phyloP scores from a whole-genome alignment of 1,140 invertebrate species.

The Galleria mellonella region DNA sequence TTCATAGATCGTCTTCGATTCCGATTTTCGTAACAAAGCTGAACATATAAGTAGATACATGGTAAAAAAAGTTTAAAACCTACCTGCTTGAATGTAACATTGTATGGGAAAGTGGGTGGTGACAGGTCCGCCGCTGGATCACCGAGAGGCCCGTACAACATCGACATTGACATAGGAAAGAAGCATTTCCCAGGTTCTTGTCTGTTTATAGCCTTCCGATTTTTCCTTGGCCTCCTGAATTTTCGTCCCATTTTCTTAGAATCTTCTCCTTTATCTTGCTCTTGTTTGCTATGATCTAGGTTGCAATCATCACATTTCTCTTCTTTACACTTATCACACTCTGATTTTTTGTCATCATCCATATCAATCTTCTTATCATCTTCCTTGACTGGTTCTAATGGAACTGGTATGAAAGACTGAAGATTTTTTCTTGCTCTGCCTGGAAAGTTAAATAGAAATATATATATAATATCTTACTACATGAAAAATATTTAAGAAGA shows the following conservation, averaged over 20 bases:
- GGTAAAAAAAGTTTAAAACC: too few species aligned
- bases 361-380: slow-evolving; percentile 45
- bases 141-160: slow-evolving; percentile 86
- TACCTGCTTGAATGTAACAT: slow-evolving; percentile 92
- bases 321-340: slow-evolving; percentile 47
- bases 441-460: slow-evolving; percentile 28
- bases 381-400: slow-evolving; percentile 36
- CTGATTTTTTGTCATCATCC: slow-evolving; percentile 35
- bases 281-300: slow-evolving; percentile 27
- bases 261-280: slow-evolving; percentile 44
- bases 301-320: slow-evolving; percentile 44
- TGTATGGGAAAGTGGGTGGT: slow-evolving; percentile 85
- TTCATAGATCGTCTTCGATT: too few species aligned
- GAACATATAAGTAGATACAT: too few species aligned
- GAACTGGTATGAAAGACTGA: slow-evolving; percentile 53
- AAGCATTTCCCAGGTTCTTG: slow-evolving; percentile 65
- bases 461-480: slow-evolving; percentile 4
- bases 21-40: too few species aligned
- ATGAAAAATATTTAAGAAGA: too few species aligned
- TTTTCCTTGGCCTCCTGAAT: slow-evolving; percentile 51
- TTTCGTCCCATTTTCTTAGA: slow-evolving; percentile 47
- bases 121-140: slow-evolving; percentile 75
- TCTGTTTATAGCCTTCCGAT: slow-evolving; percentile 53
- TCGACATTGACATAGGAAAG: slow-evolving; percentile 90
- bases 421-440: slow-evolving; percentile 57